Evolutionary conservation across 2,113 vertebrate species (phyloP).

Genomic region (Dasyprocta punctata): DNA sequence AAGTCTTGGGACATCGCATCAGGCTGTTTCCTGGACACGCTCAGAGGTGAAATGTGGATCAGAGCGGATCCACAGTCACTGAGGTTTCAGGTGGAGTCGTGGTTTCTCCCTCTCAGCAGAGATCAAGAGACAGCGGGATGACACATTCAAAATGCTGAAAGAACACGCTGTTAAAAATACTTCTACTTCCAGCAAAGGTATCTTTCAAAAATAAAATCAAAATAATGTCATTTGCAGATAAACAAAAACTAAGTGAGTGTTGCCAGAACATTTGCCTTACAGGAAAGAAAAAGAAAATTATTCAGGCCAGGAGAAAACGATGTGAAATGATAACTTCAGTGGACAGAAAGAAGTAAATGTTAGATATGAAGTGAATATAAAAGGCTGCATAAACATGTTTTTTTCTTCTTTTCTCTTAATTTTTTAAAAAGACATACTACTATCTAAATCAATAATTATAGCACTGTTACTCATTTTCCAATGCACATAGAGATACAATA

Average conservation of each 20-base stretch:
- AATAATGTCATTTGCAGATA: neutral
- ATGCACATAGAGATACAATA: neutral
- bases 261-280: neutral
- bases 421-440: neutral
- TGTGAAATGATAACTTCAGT: neutral
- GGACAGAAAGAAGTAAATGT: neutral
- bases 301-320: neutral
- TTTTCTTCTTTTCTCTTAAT: neutral
- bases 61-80: too few species aligned
- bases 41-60: conserved; percentile 18
- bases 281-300: neutral
- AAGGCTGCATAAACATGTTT: neutral
- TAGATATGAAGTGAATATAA: neutral
- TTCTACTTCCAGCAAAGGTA: neutral
- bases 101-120: neutral
- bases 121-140: neutral
- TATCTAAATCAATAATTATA: neutral
- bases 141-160: neutral
- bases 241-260: neutral
- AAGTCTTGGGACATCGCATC: neutral
- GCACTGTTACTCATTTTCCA: neutral
- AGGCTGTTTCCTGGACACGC: neutral
- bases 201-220: conserved; percentile 14
- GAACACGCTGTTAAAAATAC: neutral
- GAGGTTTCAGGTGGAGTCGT: neutral